Conservation (phyloP, 2,797 vertebrate species). For the Perodicticus potto region DNA sequence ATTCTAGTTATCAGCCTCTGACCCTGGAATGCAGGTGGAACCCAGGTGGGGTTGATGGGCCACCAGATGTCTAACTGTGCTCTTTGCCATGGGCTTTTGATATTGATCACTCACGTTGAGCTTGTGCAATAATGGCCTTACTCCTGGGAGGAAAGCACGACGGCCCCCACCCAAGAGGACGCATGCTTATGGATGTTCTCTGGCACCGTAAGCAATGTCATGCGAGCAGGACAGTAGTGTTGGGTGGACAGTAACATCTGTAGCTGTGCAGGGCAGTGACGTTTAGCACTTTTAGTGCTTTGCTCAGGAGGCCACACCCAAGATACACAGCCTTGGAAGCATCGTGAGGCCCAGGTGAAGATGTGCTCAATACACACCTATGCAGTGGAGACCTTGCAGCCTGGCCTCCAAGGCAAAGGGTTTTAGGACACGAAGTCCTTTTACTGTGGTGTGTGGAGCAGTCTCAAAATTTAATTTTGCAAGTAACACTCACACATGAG, state of each 20-base stretch:
- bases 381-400: not conserved
- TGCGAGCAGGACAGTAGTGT: not conserved
- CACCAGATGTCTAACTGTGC: not conserved
- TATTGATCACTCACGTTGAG: not conserved
- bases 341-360: not conserved
- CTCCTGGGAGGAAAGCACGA: not conserved
- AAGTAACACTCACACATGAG: not conserved
- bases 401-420: not conserved
- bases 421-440: not conserved
- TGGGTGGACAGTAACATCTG: not conserved
- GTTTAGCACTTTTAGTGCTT: not conserved
- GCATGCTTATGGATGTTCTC: not conserved
- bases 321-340: not conserved
- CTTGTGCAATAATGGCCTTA: not conserved
- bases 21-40: not conserved
- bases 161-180: not conserved
- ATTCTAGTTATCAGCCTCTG: not conserved
- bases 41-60: not conserved
- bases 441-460: not conserved
- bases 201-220: not conserved
- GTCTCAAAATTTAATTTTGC: constrained; percentile 37
- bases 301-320: not conserved
- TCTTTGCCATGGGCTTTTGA: not conserved
- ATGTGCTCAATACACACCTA: not conserved
- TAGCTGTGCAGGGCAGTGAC: not conserved